Evolutionary conservation across 2,888 invertebrate genomes (phyloP).

Genomic region (Strigamia maritima): DNA sequence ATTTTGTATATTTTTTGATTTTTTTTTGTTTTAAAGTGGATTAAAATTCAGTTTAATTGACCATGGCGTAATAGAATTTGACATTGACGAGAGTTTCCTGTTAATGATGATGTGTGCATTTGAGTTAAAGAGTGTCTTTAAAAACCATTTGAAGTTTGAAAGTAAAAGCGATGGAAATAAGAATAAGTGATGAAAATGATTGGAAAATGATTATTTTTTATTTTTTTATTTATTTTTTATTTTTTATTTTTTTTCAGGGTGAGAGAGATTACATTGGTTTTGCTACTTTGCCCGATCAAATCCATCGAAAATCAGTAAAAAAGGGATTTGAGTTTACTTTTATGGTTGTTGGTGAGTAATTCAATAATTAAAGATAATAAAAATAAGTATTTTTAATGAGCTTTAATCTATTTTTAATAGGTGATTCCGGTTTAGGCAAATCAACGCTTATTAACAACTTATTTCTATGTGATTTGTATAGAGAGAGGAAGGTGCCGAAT

Average conservation of each 20-base stretch:
- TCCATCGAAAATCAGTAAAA: conserved; percentile 93
- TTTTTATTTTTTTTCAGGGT: conserved; percentile 4
- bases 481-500: conserved; percentile 71
- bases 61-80: not conserved
- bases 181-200: not conserved
- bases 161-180: not conserved
- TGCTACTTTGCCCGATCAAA: conserved; percentile 91
- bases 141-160: not conserved
- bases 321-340: conserved; percentile 93
- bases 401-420: conserved; percentile 45
- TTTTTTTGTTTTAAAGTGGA: not conserved
- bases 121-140: not conserved
- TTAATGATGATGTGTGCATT: not conserved
- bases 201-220: not conserved
- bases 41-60: not conserved
- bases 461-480: conserved; percentile 88
- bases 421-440: conserved; percentile 90
- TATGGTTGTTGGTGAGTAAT: conserved; percentile 75
- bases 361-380: not conserved
- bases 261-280: conserved; percentile 83
- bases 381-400: not conserved
- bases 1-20: not conserved
- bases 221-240: not conserved
- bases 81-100: conserved; percentile 18
- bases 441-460: conserved; percentile 92